These are phyloP conservation scores for Holocentrus rufus DNA, from an alignment of 2,797 vertebrate species.

Conservation along the genomic window DNA sequence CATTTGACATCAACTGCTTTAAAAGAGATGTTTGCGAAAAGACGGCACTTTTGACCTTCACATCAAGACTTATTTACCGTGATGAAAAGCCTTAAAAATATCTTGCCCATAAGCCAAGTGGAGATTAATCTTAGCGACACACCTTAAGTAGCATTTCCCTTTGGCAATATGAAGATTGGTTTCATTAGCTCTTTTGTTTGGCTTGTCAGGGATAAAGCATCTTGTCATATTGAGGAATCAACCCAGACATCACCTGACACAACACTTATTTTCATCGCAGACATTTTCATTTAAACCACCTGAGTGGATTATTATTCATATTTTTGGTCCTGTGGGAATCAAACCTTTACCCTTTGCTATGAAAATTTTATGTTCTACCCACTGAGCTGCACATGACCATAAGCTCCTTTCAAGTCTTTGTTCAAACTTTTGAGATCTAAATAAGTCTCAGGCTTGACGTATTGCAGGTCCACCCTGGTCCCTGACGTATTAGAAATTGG, in stretches of 20 bases:
- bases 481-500: constrained; percentile 68
- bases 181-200: constrained; percentile 1
- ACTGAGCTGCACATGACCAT: constrained; percentile 6
- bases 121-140: neutral
- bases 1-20: constrained; percentile 9
- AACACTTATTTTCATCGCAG: neutral
- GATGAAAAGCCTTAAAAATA: neutral
- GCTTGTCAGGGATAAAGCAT: neutral
- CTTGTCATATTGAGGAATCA: neutral
- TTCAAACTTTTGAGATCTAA: constrained; percentile 55
- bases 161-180: neutral
- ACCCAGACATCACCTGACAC: constrained; percentile 1
- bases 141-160: neutral
- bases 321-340: neutral
- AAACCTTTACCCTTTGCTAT: neutral
- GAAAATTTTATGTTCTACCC: constrained; percentile 31
- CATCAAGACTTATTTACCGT: constrained; percentile 4
- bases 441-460: constrained; percentile 57
- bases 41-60: constrained; percentile 12
- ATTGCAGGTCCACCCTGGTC: constrained; percentile 52
- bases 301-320: constrained; percentile 21
- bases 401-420: constrained; percentile 23
- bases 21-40: constrained; percentile 16
- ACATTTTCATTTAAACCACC: constrained; percentile 10
- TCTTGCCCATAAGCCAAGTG: neutral